Base-by-base conservation (phyloP, 1,140 invertebrate species). In the Hormaphis cornu region DNA sequence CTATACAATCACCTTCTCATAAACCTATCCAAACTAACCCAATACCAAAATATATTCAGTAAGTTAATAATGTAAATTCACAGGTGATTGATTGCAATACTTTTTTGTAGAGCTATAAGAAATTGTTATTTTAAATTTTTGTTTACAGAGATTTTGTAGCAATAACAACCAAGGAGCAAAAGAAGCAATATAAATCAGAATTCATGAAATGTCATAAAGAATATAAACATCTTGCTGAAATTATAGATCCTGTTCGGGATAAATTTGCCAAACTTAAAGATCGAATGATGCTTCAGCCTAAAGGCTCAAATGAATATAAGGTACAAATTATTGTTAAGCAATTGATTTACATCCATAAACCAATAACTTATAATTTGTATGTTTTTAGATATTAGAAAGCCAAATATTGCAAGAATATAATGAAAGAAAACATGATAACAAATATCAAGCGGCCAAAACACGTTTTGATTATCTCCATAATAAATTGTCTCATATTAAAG, bases 401-500 rank as follows among this genome's bases (percentile, higher is more conserved):
- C 85, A 87, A 79, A 94, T 95, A 75, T 78, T 91, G 50, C 80
- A 83, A 72, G 89, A 93, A 79, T 96, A 95, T 79, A 79, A 87
- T 71, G 81, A 84, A 70, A 88, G 86, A 73, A 91, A 90, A 77
- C 83, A 83, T 74, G 86, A 93, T 79, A 78, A 80, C 4, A 80
- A 83, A 54, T 89, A 90, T 75, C 83, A 86, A 73, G 82, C 85
- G 70, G 83, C 86, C 71, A 89, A 88, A 78, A 80, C 81, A 74
- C 83, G 89, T 70, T 91, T 92, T 77, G 83, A 89, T 71, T 93
- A 91, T 78, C 82, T 96, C 73, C 91, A 95, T 77, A 86, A 87
- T 58, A 96, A 95, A 78, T 81, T 96, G 77, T 88, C 88, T 71
- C 89, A 94, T 78, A 93, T 95, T 76, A 95, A 95, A 80, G 83